Percentiles rank a stretch among this genome's conserved stretches.
Conservation (phyloP, 1,140 invertebrate species). For the Monochamus saltuarius region DNA sequence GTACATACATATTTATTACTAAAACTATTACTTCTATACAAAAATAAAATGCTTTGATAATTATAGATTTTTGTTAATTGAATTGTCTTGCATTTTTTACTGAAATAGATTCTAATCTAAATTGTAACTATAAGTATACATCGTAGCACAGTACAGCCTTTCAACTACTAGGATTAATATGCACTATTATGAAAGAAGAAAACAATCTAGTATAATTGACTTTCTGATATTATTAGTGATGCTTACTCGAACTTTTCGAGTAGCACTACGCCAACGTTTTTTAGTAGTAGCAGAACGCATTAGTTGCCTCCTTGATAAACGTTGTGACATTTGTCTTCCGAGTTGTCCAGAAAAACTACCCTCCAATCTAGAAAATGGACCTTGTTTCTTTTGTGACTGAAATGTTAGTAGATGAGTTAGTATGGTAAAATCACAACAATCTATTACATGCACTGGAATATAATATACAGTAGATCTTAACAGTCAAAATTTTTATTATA, state of each 20-base stretch:
- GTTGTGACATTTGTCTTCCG: conserved; percentile 56
- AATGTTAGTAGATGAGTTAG: conserved; percentile 23
- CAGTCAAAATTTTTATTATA: too few species aligned
- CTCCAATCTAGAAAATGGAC: conserved; percentile 59
- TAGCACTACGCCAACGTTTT: conserved; percentile 60
- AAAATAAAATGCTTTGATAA: neutral
- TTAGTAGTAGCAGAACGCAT: conserved; percentile 43
- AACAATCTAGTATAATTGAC: conserved; percentile 3
- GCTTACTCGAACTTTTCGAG: conserved; percentile 68
- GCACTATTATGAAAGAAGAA: neutral
- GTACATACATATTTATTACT: too few species aligned
- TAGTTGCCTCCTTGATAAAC: conserved; percentile 44
- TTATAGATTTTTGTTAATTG: too few species aligned
- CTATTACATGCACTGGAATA: too few species aligned
- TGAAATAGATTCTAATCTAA: too few species aligned
- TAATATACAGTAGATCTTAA: too few species aligned
- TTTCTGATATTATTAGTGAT: conserved; percentile 4
- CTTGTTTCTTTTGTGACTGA: conserved; percentile 57
- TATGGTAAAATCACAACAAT: neutral
- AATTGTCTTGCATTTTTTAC: too few species aligned
- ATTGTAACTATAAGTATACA: too few species aligned
- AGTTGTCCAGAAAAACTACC: conserved; percentile 59
- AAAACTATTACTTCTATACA: too few species aligned
- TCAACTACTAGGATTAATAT: neutral
- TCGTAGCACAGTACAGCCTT: neutral